These are phyloP conservation scores for Drosophila takahashii DNA, from an alignment of 1,140 invertebrate species.

Conservation along the genomic window DNA sequence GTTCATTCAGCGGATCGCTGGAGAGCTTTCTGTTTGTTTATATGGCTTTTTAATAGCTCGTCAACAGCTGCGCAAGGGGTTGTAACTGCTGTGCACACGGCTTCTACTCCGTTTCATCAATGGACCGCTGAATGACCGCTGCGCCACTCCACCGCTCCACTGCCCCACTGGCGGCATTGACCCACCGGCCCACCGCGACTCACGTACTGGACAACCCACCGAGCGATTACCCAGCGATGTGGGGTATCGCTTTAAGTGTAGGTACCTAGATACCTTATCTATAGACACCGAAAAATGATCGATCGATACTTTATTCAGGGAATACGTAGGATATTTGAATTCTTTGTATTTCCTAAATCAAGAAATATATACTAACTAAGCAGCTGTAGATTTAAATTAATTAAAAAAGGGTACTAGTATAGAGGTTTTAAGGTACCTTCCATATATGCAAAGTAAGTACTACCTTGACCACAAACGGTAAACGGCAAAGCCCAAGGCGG, in stretches of 20 bases:
- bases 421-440: not conserved
- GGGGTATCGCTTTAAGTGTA: slow-evolving; percentile 8
- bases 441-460: not conserved
- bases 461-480: slow-evolving; percentile 9
- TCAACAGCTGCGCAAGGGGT: slow-evolving; percentile 65
- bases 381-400: too few relatives aligned
- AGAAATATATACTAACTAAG: too few relatives aligned
- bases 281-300: not conserved
- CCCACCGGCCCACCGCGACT: slow-evolving; percentile 30
- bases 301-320: not conserved
- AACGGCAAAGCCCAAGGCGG: slow-evolving; percentile 36
- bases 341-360: too few relatives aligned
- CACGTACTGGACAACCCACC: slow-evolving; percentile 27
- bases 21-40: slow-evolving; percentile 65
- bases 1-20: slow-evolving; percentile 45
- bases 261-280: slow-evolving; percentile 21
- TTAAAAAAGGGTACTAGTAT: too few relatives aligned
- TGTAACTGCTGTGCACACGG: slow-evolving; percentile 56
- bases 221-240: slow-evolving; percentile 8
- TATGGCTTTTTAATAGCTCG: slow-evolving; percentile 77
- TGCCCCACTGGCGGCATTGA: slow-evolving; percentile 49
- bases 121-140: slow-evolving; percentile 12
- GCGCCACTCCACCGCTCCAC: slow-evolving; percentile 6
- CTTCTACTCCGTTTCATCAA: slow-evolving; percentile 59
- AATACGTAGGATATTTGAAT: not conserved